Conservation (phyloP, 2,888 invertebrate genomes). For the Caprella mutica region DNA sequence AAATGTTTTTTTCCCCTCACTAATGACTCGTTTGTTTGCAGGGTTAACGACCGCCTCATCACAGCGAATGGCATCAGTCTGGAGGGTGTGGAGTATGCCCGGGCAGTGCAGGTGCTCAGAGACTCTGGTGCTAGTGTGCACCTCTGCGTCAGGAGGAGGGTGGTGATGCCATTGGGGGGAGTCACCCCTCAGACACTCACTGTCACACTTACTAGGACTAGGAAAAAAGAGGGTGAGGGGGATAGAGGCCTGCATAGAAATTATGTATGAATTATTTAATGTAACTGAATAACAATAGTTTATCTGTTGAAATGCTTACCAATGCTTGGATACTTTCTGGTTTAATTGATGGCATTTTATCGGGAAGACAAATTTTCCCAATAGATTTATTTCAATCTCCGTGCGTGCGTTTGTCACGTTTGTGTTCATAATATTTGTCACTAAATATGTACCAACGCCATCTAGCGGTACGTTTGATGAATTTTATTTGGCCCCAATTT, state of each 20-base stretch:
- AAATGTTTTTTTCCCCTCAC: too few relatives aligned
- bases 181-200: slow-evolving; percentile 55
- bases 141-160: slow-evolving; percentile 74
- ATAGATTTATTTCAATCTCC: too few relatives aligned
- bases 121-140: slow-evolving; percentile 82
- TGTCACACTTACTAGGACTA: slow-evolving; percentile 77
- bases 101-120: slow-evolving; percentile 78
- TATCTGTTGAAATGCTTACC: too few relatives aligned
- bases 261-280: not conserved
- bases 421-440: too few relatives aligned
- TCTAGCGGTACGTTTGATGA: too few relatives aligned
- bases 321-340: too few relatives aligned
- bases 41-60: slow-evolving; percentile 94
- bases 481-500: too few relatives aligned
- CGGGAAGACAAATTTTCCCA: too few relatives aligned
- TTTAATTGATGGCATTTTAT: too few relatives aligned
- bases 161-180: slow-evolving; percentile 52
- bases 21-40: too few relatives aligned
- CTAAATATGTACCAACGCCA: too few relatives aligned
- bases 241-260: not conserved
- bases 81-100: slow-evolving; percentile 93
- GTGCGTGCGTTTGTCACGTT: too few relatives aligned
- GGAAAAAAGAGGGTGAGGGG: slow-evolving; percentile 78
- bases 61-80: slow-evolving; percentile 91
- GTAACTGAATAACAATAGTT: not conserved